Percentiles rank a stretch among this genome's conserved stretches.
Conservation (phyloP, 2,888 invertebrate species). For the Drosophila quinaria region DNA sequence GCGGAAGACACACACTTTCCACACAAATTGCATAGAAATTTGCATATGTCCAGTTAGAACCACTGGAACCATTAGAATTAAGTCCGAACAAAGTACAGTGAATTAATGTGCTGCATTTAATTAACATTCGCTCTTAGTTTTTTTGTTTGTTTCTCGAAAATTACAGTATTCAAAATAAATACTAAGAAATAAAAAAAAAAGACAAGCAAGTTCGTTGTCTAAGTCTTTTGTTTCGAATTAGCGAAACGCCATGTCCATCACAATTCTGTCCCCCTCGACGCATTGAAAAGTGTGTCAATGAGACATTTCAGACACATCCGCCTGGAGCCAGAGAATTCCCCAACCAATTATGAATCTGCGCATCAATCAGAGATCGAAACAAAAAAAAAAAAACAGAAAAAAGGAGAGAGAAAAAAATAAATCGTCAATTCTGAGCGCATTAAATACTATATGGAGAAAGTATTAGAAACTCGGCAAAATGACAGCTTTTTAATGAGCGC, state of each 20-base stretch:
- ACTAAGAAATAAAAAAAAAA: neutral
- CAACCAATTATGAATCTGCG: conserved; percentile 44
- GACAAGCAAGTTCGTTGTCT: conserved; percentile 45
- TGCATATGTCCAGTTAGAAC: conserved; percentile 43
- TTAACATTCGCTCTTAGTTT: conserved; percentile 39
- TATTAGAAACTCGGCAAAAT: conserved; percentile 65
- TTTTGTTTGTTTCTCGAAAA: conserved; percentile 15
- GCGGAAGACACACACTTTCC: conserved; percentile 44
- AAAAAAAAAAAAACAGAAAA: neutral
- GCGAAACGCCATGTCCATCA: conserved; percentile 31
- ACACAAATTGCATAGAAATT: conserved; percentile 30
- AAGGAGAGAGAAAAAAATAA: neutral
- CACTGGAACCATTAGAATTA: conserved; percentile 33
- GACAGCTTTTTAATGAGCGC: conserved; percentile 41
- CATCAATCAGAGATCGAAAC: conserved; percentile 39
- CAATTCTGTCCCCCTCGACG: conserved; percentile 26
- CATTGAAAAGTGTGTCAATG: conserved; percentile 66
- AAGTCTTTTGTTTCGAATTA: conserved; percentile 54
- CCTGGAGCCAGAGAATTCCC: conserved; percentile 44
- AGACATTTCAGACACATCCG: conserved; percentile 21
- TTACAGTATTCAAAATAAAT: neutral
- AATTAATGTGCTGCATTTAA: conserved; percentile 53
- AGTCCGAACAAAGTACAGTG: conserved; percentile 26
- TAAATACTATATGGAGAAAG: conserved; percentile 64
- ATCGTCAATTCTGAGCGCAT: conserved; percentile 42